Evolutionary conservation across 2,797 vertebrate genomes (phyloP), one percentile per base, ranked within the genome.

Genomic region (Pangasius mekongensis): DNA sequence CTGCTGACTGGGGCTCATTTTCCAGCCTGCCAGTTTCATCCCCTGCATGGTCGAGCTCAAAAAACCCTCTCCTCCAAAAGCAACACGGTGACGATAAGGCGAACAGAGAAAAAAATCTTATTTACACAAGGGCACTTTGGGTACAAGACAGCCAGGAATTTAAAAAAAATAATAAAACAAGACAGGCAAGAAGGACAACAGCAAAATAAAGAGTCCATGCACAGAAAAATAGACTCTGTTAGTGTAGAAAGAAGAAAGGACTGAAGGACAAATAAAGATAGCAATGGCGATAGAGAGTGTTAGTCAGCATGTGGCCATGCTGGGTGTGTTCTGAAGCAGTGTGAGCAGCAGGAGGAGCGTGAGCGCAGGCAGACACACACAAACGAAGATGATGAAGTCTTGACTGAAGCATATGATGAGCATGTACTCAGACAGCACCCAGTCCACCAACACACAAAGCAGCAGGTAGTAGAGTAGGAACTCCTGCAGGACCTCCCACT

Each of bases 381-480:
- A 98, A 91, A 99, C 95, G 95, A 98, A 99, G 93, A 99, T 97
- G 94, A 99, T 94, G 89, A 98, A 87, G 92, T 99, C 97, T 94
- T 99, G 97, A 24, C 96, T 97, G 94, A 99, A 93, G 93, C 97
- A 98, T 93, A 97, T 86, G 93, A 97, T 94, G 87, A 98, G 95
- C 89, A 94, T 93, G 3, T 97, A 97, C 95, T 97, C 97, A 33
- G 96, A 97, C 92, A 97, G 96, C 91, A 95, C 95, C 96, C 96
- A 98, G 97, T 99, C 98, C 95, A 97, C 95, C 95, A 99, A 95
- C 92, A 98, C 95, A 94, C 96, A 98, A 89, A 98, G 95, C 93
- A 97, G 95, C 93, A 99, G 94, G 95, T 97, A 99, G 94, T 97
- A 98, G 94, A 98, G 96, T 94, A 98, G 97, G 96, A 98, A 98